Evolutionary conservation across 64 coral and sea anemone genomes (phyloP).

Genomic region (Stylophora pistillata): DNA sequence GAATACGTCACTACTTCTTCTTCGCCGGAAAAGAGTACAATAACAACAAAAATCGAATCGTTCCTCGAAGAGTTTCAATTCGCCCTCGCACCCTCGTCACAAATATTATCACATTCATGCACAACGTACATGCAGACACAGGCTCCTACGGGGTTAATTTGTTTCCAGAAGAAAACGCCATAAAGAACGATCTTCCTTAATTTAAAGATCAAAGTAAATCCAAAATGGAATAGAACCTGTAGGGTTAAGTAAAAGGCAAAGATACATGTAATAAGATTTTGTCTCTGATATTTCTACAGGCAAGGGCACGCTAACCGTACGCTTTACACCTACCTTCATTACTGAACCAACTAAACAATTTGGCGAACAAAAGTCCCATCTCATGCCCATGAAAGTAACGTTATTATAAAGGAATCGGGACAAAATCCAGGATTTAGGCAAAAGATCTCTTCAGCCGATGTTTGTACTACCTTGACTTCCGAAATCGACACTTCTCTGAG

Average conservation of each 20-base stretch:
- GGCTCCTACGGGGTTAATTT: no score
- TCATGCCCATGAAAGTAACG: constrained; percentile 62
- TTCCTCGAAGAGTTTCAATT: no score
- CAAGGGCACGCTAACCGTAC: background rate
- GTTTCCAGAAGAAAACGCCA: no score
- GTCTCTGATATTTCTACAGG: background rate
- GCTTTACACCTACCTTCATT: constrained; percentile 75
- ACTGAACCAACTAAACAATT: constrained; percentile 89
- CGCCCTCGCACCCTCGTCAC: no score
- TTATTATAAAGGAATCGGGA: constrained; percentile 10
- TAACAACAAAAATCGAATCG: no score
- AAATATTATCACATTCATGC: no score
- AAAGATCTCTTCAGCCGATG: background rate
- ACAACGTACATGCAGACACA: no score
- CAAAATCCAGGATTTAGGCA: background rate
- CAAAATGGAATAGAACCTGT: no score
- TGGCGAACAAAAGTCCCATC: constrained; percentile 88
- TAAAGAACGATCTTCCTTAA: no score
- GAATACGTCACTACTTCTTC: background rate
- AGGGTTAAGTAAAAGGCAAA: no score
- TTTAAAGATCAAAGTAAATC: no score
- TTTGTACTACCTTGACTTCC: constrained; percentile 3
- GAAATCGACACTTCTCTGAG: background rate
- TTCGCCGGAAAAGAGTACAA: no score
- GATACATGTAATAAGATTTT: background rate